phyloP scores from a whole-genome alignment of 2,113 vertebrate genomes.

The Dryoscopus gambensis region DNA sequence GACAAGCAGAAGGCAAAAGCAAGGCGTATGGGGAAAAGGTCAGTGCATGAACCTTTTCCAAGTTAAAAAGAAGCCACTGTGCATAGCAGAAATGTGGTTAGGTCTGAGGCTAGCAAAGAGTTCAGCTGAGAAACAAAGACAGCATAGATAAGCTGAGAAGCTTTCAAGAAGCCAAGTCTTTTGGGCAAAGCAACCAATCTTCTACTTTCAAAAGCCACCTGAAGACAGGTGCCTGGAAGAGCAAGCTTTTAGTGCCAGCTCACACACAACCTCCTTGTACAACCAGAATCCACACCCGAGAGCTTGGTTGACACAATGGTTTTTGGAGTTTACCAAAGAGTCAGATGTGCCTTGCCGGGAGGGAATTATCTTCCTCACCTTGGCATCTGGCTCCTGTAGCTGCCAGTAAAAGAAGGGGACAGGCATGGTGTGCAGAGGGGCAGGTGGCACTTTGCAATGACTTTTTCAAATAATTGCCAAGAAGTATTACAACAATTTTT shows the following conservation, averaged over 20 bases:
- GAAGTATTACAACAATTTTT: not conserved
- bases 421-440: not conserved
- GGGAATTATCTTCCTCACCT: slow-evolving; percentile 2
- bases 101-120: not conserved
- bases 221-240: not conserved
- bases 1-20: not conserved
- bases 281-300: not conserved
- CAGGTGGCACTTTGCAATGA: not conserved
- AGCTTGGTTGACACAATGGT: not conserved
- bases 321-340: not conserved
- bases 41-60: not conserved
- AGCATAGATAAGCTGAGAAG: not conserved
- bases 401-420: not conserved
- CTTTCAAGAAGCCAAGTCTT: not conserved
- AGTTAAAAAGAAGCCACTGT: not conserved
- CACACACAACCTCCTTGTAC: not conserved
- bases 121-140: not conserved
- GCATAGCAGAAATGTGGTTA: not conserved
- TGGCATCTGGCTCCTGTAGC: not conserved
- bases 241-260: not conserved
- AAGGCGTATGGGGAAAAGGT: not conserved
- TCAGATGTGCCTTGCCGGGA: not conserved
- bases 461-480: not conserved
- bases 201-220: not conserved
- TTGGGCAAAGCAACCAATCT: not conserved